phyloP scores from a whole-genome alignment of 2,113 vertebrate genomes.

The Argyrosomus japonicus region DNA sequence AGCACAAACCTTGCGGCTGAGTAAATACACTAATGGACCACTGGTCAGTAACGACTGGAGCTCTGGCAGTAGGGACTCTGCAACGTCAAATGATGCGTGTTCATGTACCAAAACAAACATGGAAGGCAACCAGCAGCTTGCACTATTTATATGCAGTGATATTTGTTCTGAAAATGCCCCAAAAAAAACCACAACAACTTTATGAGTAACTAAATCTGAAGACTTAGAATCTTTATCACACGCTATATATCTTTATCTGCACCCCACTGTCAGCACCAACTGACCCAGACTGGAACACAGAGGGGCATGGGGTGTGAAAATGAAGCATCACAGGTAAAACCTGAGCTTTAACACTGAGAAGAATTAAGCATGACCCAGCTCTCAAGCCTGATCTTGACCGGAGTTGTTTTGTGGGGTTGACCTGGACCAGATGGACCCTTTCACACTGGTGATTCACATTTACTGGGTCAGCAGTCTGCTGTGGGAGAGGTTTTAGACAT shows the following conservation, averaged over 20 bases:
- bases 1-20: not conserved
- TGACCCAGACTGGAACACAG: too few species aligned
- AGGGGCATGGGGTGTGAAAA: not conserved
- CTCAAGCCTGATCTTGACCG: not conserved
- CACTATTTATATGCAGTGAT: not conserved
- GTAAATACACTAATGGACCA: not conserved
- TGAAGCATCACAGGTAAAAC: not conserved
- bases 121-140: not conserved
- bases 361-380: not conserved
- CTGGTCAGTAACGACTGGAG: not conserved
- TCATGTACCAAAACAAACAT: not conserved
- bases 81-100: not conserved
- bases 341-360: not conserved
- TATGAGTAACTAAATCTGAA: too few species aligned
- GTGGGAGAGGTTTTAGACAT: conserved; percentile 3
- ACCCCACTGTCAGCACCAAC: not conserved
- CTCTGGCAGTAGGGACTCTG: not conserved
- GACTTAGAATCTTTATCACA: too few species aligned
- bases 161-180: not conserved
- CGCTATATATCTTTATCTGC: not conserved
- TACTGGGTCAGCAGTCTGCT: not conserved
- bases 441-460: not conserved
- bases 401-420: not conserved
- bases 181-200: not conserved
- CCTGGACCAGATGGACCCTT: not conserved